A percentile compares a stretch with the other conserved stretches of the same genome.
phyloP scores from a whole-genome alignment of 2,888 invertebrate genomes.

The Tiliacea citrago region DNA sequence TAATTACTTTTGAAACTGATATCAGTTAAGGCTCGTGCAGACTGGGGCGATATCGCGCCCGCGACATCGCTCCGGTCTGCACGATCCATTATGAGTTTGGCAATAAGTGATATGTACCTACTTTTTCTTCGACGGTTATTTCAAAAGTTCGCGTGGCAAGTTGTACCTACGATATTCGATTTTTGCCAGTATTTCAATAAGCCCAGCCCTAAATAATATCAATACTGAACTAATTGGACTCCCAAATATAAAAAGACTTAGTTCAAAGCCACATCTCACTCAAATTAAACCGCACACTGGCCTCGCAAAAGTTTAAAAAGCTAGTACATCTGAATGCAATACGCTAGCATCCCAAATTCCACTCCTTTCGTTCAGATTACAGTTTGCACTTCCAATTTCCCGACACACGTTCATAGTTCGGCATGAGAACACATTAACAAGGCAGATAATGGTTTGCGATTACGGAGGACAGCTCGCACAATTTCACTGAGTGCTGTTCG shows the following conservation, averaged over 20 bases:
- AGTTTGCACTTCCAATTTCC: conserved; percentile 8
- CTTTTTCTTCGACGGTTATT: background rate
- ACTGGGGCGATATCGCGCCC: too few species aligned
- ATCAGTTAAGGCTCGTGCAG: too few species aligned
- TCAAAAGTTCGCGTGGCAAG: background rate
- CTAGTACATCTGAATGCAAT: background rate
- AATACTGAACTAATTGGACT: background rate
- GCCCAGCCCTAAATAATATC: background rate
- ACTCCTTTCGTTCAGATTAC: conserved; percentile 8
- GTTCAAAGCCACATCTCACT: background rate
- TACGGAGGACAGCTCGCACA: background rate
- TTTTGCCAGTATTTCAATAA: background rate
- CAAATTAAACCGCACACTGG: background rate
- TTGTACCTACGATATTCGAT: background rate
- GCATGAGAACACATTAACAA: conserved; percentile 25
- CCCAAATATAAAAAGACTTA: background rate
- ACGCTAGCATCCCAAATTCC: background rate
- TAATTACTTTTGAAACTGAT: conserved; percentile 27
- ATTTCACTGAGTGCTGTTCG: conserved; percentile 46
- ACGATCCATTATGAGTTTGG: background rate
- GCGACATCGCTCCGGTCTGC: too few species aligned
- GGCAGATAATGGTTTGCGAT: conserved; percentile 21
- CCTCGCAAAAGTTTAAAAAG: conserved; percentile 1
- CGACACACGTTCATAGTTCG: conserved; percentile 4
- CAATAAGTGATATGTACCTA: conserved; percentile 1